phyloP scores from a whole-genome alignment of 2,797 vertebrate species.

The Cossypha heuglini region DNA sequence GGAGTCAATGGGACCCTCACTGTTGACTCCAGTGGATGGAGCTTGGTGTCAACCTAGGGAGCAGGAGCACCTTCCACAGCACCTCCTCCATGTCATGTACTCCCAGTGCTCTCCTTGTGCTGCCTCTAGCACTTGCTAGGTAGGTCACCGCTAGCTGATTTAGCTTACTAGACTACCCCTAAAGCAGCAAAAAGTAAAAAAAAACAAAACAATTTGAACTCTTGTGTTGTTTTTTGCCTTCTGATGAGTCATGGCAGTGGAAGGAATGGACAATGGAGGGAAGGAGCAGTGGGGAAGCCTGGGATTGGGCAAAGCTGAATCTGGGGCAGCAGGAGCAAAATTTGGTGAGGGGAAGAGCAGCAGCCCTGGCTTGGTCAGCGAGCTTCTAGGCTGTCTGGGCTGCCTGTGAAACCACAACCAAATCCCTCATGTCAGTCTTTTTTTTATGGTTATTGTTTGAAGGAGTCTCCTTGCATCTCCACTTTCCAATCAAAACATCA shows the following conservation, averaged over 20 bases:
- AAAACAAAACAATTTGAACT: not conserved
- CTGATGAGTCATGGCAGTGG: not conserved
- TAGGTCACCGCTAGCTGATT: not conserved
- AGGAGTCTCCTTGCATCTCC: not conserved
- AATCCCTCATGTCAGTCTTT: conserved; percentile 40
- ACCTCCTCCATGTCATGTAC: not conserved
- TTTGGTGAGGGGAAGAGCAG: not conserved
- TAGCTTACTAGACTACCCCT: not conserved
- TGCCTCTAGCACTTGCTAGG: not conserved
- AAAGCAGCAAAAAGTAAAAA: not conserved
- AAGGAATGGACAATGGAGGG: not conserved
- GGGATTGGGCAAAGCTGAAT: not conserved
- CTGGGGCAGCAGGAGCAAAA: not conserved
- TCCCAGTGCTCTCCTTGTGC: not conserved
- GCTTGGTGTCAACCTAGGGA: fast-evolving
- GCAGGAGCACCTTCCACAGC: not conserved
- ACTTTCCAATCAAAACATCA: conserved; percentile 55
- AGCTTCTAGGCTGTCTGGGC: not conserved
- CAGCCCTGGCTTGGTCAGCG: not conserved
- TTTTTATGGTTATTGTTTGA: conserved; percentile 50
- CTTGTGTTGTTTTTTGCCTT: not conserved
- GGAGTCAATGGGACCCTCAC: not conserved
- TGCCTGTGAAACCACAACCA: not conserved
- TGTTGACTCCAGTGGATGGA: not conserved
- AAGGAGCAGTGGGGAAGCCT: not conserved